Evolutionary conservation across 2,113 vertebrate genomes (phyloP).

Genomic region (Crotalus helleri): DNA sequence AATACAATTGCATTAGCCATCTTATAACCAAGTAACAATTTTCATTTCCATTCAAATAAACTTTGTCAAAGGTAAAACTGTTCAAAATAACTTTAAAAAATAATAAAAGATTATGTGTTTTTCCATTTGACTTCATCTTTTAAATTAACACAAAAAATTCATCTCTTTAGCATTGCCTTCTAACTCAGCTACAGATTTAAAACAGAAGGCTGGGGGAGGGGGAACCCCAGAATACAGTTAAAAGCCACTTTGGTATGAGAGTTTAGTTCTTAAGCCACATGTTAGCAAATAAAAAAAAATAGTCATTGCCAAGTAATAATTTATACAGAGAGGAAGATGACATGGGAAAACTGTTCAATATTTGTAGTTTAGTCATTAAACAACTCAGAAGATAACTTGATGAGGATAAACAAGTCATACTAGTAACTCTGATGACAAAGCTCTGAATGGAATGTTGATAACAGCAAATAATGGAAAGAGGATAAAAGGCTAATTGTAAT

Average conservation of each 20-base stretch:
- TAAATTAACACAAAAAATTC: constrained; percentile 1
- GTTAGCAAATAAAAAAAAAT: constrained; percentile 29
- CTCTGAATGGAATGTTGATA: constrained; percentile 8
- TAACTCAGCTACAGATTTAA: constrained; percentile 24
- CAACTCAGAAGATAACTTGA: constrained; percentile 21
- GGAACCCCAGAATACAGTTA: background rate
- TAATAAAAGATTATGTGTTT: background rate
- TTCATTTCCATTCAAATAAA: background rate
- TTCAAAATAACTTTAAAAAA: background rate
- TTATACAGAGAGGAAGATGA: constrained; percentile 11
- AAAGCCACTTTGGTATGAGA: background rate
- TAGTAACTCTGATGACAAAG: background rate
- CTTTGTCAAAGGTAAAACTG: constrained; percentile 9
- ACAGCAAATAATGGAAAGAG: constrained; percentile 21
- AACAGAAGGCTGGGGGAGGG: background rate
- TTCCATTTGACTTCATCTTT: constrained; percentile 18
- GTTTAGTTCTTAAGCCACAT: constrained; percentile 28
- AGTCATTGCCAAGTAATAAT: constrained; percentile 3
- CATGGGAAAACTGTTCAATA: fast-evolving
- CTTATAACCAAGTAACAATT: background rate
- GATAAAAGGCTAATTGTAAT: background rate
- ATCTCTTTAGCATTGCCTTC: constrained; percentile 6
- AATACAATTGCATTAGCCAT: background rate
- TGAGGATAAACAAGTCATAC: background rate
- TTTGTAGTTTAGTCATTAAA: constrained; percentile 6